Evolutionary conservation across 2,113 vertebrate species (phyloP).

Genomic region (Protobothrops mucrosquamatus): DNA sequence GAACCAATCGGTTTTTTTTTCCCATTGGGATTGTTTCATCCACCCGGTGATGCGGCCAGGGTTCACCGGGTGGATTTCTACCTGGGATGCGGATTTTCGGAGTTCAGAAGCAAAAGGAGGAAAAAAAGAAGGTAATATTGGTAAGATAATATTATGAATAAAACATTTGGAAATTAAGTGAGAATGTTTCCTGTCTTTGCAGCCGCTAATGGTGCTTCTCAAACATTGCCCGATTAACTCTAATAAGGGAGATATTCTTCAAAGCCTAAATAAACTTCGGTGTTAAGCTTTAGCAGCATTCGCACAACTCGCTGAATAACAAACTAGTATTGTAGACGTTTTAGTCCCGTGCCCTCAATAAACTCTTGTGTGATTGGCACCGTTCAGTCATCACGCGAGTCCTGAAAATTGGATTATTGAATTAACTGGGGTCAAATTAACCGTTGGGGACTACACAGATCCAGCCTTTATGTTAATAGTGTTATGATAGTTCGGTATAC

Average conservation of each 20-base stretch:
- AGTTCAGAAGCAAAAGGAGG: not conserved
- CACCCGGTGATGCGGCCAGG: not conserved
- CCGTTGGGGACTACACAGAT: not conserved
- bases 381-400: not conserved
- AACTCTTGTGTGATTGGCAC: not conserved
- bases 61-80: not conserved
- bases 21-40: not conserved
- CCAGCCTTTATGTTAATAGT: not conserved
- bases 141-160: not conserved
- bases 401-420: no score
- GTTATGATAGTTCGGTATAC: not conserved
- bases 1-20: not conserved
- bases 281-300: not conserved
- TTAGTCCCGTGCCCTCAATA: not conserved
- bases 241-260: not conserved
- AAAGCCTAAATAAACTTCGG: not conserved
- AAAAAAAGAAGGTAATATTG: not conserved
- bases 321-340: not conserved
- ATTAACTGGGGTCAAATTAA: no score
- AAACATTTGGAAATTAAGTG: not conserved
- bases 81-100: not conserved
- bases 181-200: not conserved
- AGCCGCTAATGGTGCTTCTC: not conserved
- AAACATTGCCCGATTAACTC: not conserved
- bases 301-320: not conserved